Evolutionary conservation across 92 coral and sea anemone species (phyloP).

Genomic region (Paragorgia papillata): DNA sequence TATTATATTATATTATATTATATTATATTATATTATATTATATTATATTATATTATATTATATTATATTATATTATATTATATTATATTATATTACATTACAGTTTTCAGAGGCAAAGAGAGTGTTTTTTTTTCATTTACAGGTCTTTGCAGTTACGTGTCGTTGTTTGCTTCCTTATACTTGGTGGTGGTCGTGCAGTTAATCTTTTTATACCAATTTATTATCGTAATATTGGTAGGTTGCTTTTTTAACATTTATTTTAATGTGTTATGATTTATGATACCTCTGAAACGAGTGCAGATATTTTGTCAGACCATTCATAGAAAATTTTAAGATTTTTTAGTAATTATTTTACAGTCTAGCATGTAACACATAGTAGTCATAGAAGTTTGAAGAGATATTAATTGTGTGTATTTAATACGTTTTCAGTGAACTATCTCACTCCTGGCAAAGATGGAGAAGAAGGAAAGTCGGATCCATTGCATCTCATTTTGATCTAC

Average conservation of each 20-base stretch:
- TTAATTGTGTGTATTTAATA: neutral
- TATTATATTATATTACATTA: too few species aligned
- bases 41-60: too few species aligned
- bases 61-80: too few species aligned
- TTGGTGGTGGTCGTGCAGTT: conserved; percentile 85
- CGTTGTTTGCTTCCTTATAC: conserved; percentile 72
- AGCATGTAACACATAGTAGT: too few species aligned
- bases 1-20: too few species aligned
- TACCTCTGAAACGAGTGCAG: too few species aligned
- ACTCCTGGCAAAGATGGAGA: conserved; percentile 62
- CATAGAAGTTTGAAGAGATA: too few species aligned
- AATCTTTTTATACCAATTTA: conserved; percentile 83
- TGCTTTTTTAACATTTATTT: neutral
- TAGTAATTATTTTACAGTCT: too few species aligned
- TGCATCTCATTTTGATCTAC: conserved; percentile 73
- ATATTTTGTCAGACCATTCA: too few species aligned
- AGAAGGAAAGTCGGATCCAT: conserved; percentile 68
- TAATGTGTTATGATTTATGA: neutral
- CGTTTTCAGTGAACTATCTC: conserved; percentile 72
- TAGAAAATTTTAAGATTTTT: too few species aligned
- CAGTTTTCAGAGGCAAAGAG: too few species aligned
- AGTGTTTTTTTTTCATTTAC: neutral
- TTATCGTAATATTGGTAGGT: conserved; percentile 85
- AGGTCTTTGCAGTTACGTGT: conserved; percentile 89
- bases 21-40: too few species aligned